phyloP scores from a whole-genome alignment of 2,113 vertebrate genomes.

The Andinoacara biseriatus region DNA sequence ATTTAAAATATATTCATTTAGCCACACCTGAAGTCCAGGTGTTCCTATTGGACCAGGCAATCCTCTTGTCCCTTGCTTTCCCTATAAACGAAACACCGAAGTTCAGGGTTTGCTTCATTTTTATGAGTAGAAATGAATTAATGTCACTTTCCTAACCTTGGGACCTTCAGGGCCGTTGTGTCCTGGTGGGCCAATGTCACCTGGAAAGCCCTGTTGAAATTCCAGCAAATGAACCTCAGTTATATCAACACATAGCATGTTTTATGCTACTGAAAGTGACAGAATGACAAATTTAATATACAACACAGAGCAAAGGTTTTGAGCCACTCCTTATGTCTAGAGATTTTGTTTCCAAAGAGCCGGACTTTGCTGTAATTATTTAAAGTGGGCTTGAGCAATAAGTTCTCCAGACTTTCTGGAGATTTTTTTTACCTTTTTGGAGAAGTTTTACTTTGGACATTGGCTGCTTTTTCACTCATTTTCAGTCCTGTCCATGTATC shows the following conservation, averaged over 20 bases:
- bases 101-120: constrained; percentile 4
- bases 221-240: not conserved
- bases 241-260: not conserved
- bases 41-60: constrained; percentile 89
- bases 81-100: constrained; percentile 76
- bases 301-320: not conserved
- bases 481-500: too few relatives aligned
- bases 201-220: constrained; percentile 89
- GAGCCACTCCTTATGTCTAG: constrained; percentile 1
- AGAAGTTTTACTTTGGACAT: too few relatives aligned
- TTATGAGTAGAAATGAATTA: not conserved
- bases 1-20: not conserved
- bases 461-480: too few relatives aligned
- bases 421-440: too few relatives aligned
- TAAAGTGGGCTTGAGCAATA: too few relatives aligned
- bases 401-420: too few relatives aligned
- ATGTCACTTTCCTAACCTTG: constrained; percentile 83
- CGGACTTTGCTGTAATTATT: too few relatives aligned
- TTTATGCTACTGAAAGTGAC: not conserved
- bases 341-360: not conserved
- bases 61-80: constrained; percentile 89
- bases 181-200: constrained; percentile 94
- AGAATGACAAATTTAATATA: not conserved
- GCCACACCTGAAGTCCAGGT: constrained; percentile 87
- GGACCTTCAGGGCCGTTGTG: constrained; percentile 91